phyloP scores from a whole-genome alignment of 2,113 vertebrate genomes.

The Pampusana beccarii region DNA sequence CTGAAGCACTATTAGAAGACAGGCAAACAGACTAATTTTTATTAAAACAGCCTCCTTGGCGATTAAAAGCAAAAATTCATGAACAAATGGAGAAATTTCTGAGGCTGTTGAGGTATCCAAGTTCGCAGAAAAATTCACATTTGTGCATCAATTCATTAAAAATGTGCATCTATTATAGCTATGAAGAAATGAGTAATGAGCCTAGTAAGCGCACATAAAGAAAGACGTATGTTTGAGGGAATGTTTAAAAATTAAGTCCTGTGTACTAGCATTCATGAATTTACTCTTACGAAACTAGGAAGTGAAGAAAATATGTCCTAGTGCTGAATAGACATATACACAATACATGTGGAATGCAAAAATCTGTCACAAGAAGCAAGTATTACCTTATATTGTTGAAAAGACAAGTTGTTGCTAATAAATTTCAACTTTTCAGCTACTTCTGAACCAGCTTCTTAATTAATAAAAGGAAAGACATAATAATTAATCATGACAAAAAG shows the following conservation, averaged over 20 bases:
- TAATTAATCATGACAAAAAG: neutral
- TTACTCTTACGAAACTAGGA: neutral
- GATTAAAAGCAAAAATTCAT: neutral
- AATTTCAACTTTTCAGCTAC: neutral
- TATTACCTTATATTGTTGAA: neutral
- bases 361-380: neutral
- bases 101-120: neutral
- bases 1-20: neutral
- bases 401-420: neutral
- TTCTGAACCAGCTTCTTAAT: neutral
- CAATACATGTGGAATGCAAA: neutral
- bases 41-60: neutral
- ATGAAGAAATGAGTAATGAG: neutral
- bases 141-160: neutral
- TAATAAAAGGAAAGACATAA: neutral
- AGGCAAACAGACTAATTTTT: neutral
- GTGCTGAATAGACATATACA: neutral
- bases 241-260: neutral
- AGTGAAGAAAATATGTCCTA: neutral
- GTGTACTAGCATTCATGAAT: neutral
- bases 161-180: neutral
- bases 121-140: neutral
- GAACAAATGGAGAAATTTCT: neutral
- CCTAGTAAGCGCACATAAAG: neutral
- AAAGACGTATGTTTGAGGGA: neutral